Evolutionary conservation across 2,113 vertebrate species (phyloP).

Genomic region (Sorex araneus): DNA sequence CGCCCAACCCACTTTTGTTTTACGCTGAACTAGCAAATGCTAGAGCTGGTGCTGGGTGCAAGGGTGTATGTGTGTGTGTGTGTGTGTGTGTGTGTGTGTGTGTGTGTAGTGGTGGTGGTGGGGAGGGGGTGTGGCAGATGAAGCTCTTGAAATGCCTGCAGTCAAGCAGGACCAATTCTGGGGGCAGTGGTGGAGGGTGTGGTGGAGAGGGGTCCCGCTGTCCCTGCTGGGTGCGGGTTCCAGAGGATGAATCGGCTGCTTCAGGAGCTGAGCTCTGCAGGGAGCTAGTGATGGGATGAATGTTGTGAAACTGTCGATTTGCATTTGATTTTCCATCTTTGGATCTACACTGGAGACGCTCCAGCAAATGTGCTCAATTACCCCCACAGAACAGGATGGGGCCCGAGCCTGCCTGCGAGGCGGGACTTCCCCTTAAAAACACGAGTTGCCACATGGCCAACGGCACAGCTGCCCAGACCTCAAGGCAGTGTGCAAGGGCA

Average conservation of each 20-base stretch:
- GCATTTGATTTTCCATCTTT: slow-evolving; percentile 48
- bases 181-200: background rate
- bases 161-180: background rate
- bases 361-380: slow-evolving; percentile 22
- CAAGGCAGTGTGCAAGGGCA: slow-evolving; percentile 11
- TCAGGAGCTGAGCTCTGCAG: background rate
- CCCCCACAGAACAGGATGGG: slow-evolving; percentile 44
- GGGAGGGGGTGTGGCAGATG: no score
- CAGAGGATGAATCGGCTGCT: background rate
- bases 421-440: background rate
- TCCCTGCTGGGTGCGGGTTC: background rate
- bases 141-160: background rate
- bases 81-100: no score
- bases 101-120: no score
- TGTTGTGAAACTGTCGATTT: background rate
- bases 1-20: background rate
- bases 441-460: background rate
- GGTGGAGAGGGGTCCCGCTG: no score
- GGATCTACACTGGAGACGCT: background rate
- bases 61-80: no score
- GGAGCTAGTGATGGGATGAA: background rate
- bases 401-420: background rate
- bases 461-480: background rate
- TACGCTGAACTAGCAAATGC: background rate
- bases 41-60: background rate